These are phyloP conservation scores for Nezara viridula DNA, from an alignment of 2,888 invertebrate species.

Conservation along the genomic window DNA sequence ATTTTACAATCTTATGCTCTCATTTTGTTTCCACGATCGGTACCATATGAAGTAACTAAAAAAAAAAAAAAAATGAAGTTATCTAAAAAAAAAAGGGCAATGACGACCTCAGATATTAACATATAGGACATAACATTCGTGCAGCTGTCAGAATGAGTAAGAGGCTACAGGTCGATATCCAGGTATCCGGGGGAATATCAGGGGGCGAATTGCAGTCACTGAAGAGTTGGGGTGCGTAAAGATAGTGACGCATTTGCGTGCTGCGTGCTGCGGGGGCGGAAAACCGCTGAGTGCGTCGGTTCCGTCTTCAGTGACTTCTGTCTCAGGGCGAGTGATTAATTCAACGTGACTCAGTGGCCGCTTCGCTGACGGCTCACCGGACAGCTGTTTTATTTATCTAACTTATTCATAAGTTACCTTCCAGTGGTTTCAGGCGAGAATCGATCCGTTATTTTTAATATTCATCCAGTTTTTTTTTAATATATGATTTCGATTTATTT, in stretches of 20 bases:
- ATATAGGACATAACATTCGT: background rate
- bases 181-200: background rate
- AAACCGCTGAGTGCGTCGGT: background rate
- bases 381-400: background rate
- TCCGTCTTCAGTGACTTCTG: background rate
- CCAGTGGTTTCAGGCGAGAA: background rate
- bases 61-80: too few species aligned
- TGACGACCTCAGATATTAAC: background rate
- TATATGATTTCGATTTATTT: too few species aligned
- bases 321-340: background rate
- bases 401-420: background rate
- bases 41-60: too few species aligned
- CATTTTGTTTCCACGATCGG: too few species aligned
- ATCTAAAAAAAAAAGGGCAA: too few species aligned
- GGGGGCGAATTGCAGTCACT: background rate
- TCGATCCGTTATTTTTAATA: background rate
- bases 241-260: conserved; percentile 13
- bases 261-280: background rate
- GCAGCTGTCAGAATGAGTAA: background rate
- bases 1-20: too few species aligned
- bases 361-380: background rate
- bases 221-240: background rate
- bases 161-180: background rate
- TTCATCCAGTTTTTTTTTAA: too few species aligned
- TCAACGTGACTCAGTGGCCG: background rate